phyloP scores from a whole-genome alignment of 1,140 invertebrate genomes.

The Eriocheir sinensis region DNA sequence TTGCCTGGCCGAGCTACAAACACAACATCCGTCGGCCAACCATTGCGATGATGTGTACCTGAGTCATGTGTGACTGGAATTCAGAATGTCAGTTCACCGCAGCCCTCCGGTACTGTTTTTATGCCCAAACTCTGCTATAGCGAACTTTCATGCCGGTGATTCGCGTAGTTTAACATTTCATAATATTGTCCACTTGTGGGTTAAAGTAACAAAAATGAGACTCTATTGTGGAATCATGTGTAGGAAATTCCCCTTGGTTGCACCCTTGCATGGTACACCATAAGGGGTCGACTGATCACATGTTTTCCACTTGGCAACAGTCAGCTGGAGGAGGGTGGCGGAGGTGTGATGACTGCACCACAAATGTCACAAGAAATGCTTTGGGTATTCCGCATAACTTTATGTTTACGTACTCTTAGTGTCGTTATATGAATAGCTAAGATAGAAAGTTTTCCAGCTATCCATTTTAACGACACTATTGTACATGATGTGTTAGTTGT shows the following conservation, averaged over 20 bases:
- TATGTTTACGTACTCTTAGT: background rate
- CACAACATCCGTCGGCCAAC: background rate
- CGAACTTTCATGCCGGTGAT: background rate
- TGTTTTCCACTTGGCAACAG: conserved; percentile 10
- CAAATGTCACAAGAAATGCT: background rate
- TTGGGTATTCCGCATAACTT: background rate
- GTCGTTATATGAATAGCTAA: background rate
- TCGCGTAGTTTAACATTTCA: too few relatives aligned
- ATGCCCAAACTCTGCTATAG: background rate
- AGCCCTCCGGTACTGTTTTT: background rate
- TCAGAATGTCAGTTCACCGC: background rate
- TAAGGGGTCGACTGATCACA: background rate
- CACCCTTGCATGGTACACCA: background rate
- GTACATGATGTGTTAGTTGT: too few relatives aligned
- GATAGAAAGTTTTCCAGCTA: too few relatives aligned
- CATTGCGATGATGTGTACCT: background rate
- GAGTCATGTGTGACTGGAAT: background rate
- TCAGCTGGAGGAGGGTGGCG: background rate
- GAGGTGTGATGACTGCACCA: background rate
- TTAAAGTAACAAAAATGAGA: background rate
- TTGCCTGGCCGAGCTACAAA: background rate
- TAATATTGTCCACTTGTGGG: background rate
- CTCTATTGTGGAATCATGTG: background rate
- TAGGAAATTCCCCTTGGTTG: background rate
- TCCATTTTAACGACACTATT: too few relatives aligned